Percentiles rank a stretch among this genome's conserved stretches.
Evolutionary conservation across 1,140 invertebrate species (phyloP).

Genomic region (Eumaeus atala): DNA sequence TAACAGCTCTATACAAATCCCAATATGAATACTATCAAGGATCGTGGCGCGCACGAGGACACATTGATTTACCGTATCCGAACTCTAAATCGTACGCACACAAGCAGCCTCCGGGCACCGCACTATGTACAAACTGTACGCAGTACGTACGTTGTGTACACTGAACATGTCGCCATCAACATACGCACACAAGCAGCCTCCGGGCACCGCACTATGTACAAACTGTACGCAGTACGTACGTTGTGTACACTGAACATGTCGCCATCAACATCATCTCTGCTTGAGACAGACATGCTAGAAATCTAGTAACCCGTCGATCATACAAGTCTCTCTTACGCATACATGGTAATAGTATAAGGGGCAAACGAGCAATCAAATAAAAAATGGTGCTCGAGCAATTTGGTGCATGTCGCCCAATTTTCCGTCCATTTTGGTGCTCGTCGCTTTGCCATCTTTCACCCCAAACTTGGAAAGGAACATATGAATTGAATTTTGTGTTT

Average conservation of each 20-base stretch:
- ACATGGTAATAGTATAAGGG: too few species aligned
- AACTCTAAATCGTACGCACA: conserved; percentile 3
- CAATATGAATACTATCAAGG: conserved; percentile 1
- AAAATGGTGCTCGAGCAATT: too few species aligned
- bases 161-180: background rate
- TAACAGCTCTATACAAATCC: background rate
- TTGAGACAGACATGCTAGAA: too few species aligned
- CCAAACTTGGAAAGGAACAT: too few species aligned
- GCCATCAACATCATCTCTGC: too few species aligned
- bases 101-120: background rate
- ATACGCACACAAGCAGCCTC: background rate
- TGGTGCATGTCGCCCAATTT: too few species aligned
- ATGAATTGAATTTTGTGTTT: too few species aligned
- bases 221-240: background rate
- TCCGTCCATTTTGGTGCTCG: too few species aligned
- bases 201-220: background rate
- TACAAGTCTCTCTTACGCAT: too few species aligned
- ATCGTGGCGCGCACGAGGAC: background rate
- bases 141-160: background rate
- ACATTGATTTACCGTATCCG: background rate
- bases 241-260: background rate
- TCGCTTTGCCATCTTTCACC: too few species aligned
- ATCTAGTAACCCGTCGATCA: too few species aligned
- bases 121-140: background rate
- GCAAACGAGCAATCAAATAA: too few species aligned